Percentiles rank a stretch among this genome's conserved stretches.
Conservation (phyloP, 2,888 invertebrate genomes). For the Dermolepida albohirtum region DNA sequence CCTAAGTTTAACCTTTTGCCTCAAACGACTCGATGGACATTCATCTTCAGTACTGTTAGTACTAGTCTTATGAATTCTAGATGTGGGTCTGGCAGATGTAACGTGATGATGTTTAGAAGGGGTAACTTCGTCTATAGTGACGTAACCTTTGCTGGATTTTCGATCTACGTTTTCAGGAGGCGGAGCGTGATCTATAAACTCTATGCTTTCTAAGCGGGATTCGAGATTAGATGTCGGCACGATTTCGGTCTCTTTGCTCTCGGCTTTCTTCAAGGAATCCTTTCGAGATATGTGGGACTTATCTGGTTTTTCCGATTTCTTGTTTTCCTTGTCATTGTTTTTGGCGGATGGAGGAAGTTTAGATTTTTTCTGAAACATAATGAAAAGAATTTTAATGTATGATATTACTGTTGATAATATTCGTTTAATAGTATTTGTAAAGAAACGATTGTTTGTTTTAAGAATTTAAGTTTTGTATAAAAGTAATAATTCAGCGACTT, state of each 20-base stretch:
- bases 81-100: slow-evolving; percentile 7
- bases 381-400: too few species aligned
- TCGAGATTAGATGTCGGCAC: slow-evolving; percentile 44
- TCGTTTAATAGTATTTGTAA: too few species aligned
- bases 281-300: slow-evolving; percentile 36
- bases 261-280: slow-evolving; percentile 40
- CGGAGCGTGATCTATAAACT: slow-evolving; percentile 78
- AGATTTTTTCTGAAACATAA: slow-evolving; percentile 25
- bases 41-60: slow-evolving; percentile 44
- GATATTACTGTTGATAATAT: too few species aligned
- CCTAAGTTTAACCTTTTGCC: slow-evolving; percentile 42
- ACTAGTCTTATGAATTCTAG: slow-evolving; percentile 38
- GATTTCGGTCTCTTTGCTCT: slow-evolving; percentile 55
- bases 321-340: slow-evolving; percentile 41
- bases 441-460: too few species aligned
- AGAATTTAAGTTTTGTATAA: too few species aligned
- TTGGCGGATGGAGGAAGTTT: slow-evolving; percentile 37
- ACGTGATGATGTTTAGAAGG: slow-evolving; percentile 51
- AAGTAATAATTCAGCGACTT: too few species aligned
- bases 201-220: slow-evolving; percentile 64
- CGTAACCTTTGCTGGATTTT: slow-evolving; percentile 57
- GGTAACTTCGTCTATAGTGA: slow-evolving; percentile 67
- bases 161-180: slow-evolving; percentile 70
- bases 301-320: slow-evolving; percentile 39
- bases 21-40: slow-evolving; percentile 34